These are phyloP conservation scores for Akabosia matsudoensis DNA, from an alignment of 1,140 invertebrate species.

Conservation along the genomic window DNA sequence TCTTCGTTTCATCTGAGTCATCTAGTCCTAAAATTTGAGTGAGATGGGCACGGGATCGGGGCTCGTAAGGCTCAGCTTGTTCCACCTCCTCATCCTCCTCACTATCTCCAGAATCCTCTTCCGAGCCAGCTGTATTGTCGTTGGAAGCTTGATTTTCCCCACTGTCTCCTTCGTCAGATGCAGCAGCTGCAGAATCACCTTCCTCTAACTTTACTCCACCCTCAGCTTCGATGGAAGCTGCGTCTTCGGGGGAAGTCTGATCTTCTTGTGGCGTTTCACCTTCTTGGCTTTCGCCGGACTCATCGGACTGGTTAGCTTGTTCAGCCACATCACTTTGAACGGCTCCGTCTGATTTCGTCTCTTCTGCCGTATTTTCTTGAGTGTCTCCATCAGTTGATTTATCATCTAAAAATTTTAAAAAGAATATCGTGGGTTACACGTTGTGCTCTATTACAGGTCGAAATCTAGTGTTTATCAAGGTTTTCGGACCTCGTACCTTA, in stretches of 20 bases:
- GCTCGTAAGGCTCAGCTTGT: slow-evolving; percentile 27
- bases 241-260: slow-evolving; percentile 32
- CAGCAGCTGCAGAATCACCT: slow-evolving; percentile 17
- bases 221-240: slow-evolving; percentile 27
- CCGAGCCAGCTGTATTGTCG: not conserved
- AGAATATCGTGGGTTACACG: not conserved
- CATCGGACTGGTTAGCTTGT: slow-evolving; percentile 42
- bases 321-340: slow-evolving; percentile 43
- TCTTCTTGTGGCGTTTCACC: slow-evolving; percentile 34
- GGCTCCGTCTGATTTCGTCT: slow-evolving; percentile 40
- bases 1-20: slow-evolving; percentile 63
- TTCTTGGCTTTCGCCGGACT: slow-evolving; percentile 34
- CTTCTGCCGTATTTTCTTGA: slow-evolving; percentile 40
- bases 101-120: slow-evolving; percentile 30
- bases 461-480: not conserved
- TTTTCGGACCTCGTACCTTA: slow-evolving; percentile 42
- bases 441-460: not conserved
- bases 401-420: slow-evolving; percentile 3
- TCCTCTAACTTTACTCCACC: slow-evolving; percentile 20
- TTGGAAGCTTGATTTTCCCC: slow-evolving; percentile 27
- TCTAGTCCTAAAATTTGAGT: slow-evolving; percentile 74
- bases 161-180: slow-evolving; percentile 23
- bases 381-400: slow-evolving; percentile 37
- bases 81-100: slow-evolving; percentile 36
- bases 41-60: slow-evolving; percentile 72